Base-by-base conservation (phyloP, 2,113 vertebrate species). In the Tautogolabrus adspersus region DNA sequence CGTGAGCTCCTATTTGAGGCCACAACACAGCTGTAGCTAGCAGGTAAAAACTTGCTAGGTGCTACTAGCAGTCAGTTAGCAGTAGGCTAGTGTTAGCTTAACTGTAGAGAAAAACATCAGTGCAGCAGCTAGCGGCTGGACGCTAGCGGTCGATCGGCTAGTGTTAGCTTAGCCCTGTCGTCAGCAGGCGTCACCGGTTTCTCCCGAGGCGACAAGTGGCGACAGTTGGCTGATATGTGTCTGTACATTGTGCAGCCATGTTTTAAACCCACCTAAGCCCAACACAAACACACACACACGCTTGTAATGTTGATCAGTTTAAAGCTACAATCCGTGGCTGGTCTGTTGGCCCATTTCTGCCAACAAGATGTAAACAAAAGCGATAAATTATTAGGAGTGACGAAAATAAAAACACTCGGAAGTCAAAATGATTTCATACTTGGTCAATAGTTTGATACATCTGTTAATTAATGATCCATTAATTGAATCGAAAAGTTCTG, bases 31-130 rank as follows among this genome's bases (percentile, higher is more conserved):
- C 58, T 65, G 40, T 5, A 47, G 21, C 63, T 75, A 77, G 75
- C 82, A 56, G 38, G 42, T 62, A 77, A 58, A 76, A 80, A 69
- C 63, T 22, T 42, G 54, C 76, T 66, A 75, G 54, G 56, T 93
- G 83, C 84, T 82, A 84, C 83, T 63, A 94, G 77, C 85, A 95
- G 94, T 93, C 91, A 94, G 93, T 95, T 91, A 89, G 77, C 79
- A 71, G 72, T 67, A 77, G 81, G 87, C 85, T 91, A 88, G 84
- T 79, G 77, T 86, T 85, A 87, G 84, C 81, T 54, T 85, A 73
- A 81, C 74, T 72, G 73, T 81, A 72, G 70, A 88, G 59, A 73
- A 79, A 34, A 84, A 84, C 87, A 88, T 87, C 88, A 92, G 84
- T 92, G 87, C 85, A 90, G 85, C 80, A 66, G 82, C 90, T 82